Conservation (phyloP, 2,797 vertebrate genomes). For the Caiman crocodilus region DNA sequence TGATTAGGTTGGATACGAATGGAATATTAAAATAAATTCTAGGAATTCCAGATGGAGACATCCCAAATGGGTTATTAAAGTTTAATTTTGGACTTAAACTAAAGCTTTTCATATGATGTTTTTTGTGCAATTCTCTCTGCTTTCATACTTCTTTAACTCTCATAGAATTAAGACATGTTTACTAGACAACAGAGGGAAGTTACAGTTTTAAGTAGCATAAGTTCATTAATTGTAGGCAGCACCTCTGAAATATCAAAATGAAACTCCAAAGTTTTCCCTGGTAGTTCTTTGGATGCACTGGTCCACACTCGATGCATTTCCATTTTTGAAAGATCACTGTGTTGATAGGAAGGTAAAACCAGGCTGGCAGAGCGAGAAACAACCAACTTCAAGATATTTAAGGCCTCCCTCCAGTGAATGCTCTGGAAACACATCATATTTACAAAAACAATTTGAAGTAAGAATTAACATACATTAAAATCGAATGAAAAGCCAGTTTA, state of each 20-base stretch:
- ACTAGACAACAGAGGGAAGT: background rate
- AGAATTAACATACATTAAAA: background rate
- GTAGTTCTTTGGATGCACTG: constrained; percentile 94
- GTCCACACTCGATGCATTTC: constrained; percentile 97
- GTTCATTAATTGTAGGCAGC: background rate
- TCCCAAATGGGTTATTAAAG: background rate
- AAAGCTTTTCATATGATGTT: background rate
- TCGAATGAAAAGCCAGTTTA: background rate
- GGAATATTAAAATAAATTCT: background rate
- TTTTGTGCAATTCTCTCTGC: background rate
- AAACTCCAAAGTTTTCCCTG: constrained; percentile 97
- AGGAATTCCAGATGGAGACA: background rate
- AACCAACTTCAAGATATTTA: constrained; percentile 96
- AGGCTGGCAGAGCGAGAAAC: constrained; percentile 97
- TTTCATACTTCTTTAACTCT: background rate
- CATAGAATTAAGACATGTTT: background rate
- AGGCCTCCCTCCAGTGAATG: constrained; percentile 95
- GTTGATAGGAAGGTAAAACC: constrained; percentile 92
- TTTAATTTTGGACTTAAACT: background rate
- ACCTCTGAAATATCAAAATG: constrained; percentile 99
- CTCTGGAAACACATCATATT: constrained; percentile 83
- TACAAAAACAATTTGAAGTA: constrained; percentile 35
- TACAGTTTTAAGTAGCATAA: background rate
- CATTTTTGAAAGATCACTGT: constrained; percentile 92
- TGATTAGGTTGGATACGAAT: too few species aligned